Evolutionary conservation across 1,140 invertebrate genomes (phyloP).

Genomic region (Orchestia grillus): DNA sequence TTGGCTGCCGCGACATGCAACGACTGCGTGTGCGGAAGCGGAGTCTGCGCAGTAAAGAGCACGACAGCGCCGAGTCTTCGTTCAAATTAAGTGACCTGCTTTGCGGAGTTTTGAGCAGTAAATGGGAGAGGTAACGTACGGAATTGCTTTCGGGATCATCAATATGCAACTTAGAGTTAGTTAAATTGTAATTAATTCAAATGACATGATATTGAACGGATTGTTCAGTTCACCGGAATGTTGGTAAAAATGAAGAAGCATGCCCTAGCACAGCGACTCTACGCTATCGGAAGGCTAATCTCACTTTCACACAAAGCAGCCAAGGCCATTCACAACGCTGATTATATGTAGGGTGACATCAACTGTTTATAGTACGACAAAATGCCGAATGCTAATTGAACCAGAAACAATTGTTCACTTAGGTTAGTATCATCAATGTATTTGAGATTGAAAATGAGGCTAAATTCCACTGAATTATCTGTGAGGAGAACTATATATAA

Average conservation of each 20-base stretch:
- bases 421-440: no score
- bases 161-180: neutral
- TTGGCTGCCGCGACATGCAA: neutral
- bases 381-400: neutral
- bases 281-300: neutral
- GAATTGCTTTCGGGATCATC: neutral
- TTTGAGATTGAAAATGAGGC: no score
- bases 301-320: neutral
- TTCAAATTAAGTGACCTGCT: no score
- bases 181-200: neutral
- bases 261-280: neutral
- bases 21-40: neutral
- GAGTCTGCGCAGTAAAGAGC: neutral
- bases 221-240: neutral
- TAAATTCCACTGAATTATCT: no score
- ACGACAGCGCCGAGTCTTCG: neutral
- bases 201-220: neutral
- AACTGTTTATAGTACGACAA: neutral
- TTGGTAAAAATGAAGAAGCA: neutral
- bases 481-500: no score
- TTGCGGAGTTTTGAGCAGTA: no score
- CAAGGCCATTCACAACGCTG: neutral
- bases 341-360: neutral
- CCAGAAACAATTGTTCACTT: no score
- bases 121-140: neutral